These are phyloP conservation scores for Agonum fuliginosum DNA, from an alignment of 2,888 invertebrate genomes.

Conservation along the genomic window DNA sequence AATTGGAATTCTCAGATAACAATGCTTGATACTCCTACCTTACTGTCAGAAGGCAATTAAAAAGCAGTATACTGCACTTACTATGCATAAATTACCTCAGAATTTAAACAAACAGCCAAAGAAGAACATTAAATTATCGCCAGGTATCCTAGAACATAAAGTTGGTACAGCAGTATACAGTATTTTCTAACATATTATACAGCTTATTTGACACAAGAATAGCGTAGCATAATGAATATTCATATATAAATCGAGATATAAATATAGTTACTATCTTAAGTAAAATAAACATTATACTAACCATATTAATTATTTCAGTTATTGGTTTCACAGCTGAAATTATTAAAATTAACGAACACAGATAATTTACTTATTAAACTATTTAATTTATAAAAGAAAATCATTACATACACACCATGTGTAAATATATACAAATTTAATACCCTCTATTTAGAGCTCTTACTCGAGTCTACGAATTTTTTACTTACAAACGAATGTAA, in stretches of 20 bases:
- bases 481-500: slow-evolving; percentile 35
- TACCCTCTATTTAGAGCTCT: slow-evolving; percentile 27
- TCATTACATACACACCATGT: not conserved
- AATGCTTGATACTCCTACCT: slow-evolving; percentile 66
- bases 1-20: slow-evolving; percentile 60
- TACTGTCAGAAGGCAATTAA: slow-evolving; percentile 56
- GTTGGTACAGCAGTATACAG: slow-evolving; percentile 27
- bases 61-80: slow-evolving; percentile 66
- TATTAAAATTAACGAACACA: slow-evolving; percentile 1
- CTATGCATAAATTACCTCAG: slow-evolving; percentile 65
- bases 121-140: slow-evolving; percentile 16
- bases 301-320: not conserved
- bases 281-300: not conserved
- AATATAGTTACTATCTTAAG: not conserved
- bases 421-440: slow-evolving; percentile 13
- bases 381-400: not conserved
- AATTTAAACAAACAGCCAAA: slow-evolving; percentile 16
- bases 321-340: not conserved
- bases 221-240: not conserved
- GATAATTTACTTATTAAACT: not conserved
- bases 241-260: not conserved
- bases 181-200: not conserved
- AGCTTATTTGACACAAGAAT: not conserved
- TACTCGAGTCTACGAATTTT: not conserved
- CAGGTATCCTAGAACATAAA: slow-evolving; percentile 45